Conservation (phyloP, 2,888 invertebrate species). For the Cantharis rufa region DNA sequence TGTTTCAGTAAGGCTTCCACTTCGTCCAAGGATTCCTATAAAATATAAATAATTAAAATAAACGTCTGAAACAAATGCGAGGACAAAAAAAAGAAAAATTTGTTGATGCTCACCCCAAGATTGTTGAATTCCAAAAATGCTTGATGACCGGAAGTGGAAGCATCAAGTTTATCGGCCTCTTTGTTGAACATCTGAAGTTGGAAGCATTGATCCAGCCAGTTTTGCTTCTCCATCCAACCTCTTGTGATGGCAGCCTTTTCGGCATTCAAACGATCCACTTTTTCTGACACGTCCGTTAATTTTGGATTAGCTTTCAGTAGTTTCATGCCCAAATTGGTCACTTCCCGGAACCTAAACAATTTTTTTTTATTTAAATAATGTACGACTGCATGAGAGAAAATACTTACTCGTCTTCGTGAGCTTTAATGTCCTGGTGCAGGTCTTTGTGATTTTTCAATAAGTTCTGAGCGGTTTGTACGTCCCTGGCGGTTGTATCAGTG, state of each 20-base stretch:
- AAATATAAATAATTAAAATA: background rate
- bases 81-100: background rate
- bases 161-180: constrained; percentile 97
- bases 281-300: constrained; percentile 75
- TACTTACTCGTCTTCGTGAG: constrained; percentile 84
- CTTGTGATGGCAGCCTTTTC: constrained; percentile 77
- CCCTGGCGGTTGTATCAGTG: constrained; percentile 76
- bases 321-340: constrained; percentile 78
- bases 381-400: background rate
- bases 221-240: constrained; percentile 85
- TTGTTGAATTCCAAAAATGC: constrained; percentile 89
- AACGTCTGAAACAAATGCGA: too few species aligned
- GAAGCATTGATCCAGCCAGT: constrained; percentile 83
- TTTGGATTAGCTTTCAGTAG: constrained; percentile 74
- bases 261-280: constrained; percentile 71
- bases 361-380: constrained; percentile 1
- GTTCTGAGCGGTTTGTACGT: constrained; percentile 91
- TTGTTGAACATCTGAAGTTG: constrained; percentile 91
- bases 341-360: constrained; percentile 71
- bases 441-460: constrained; percentile 90
- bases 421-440: constrained; percentile 85
- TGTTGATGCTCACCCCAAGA: constrained; percentile 71
- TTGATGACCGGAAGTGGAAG: constrained; percentile 90
- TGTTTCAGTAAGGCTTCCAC: constrained; percentile 91
- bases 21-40: constrained; percentile 82